A percentile compares a stretch with the other conserved stretches of the same genome.
These are phyloP conservation scores for Laupala kohalensis DNA, from an alignment of 1,140 invertebrate genomes.

Conservation along the genomic window DNA sequence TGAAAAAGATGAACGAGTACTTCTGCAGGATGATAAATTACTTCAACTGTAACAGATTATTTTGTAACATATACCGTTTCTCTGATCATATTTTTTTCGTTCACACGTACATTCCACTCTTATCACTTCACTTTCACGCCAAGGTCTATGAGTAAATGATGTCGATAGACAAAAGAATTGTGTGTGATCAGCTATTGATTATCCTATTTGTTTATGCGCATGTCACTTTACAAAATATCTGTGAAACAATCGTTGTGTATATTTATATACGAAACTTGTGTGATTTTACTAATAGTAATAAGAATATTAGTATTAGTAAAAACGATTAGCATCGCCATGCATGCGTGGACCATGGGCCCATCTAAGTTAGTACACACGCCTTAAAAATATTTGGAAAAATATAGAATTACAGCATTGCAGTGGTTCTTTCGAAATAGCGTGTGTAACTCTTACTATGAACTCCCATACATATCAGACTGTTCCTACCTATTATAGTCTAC, in stretches of 20 bases:
- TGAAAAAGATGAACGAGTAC: background rate
- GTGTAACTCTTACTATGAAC: background rate
- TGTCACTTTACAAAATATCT: background rate
- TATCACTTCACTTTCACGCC: background rate
- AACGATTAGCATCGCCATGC: background rate
- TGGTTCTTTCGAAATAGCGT: background rate
- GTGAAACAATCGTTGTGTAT: background rate
- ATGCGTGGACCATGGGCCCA: background rate
- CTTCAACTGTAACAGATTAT: background rate
- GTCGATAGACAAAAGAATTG: background rate
- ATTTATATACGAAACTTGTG: background rate
- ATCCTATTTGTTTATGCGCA: background rate
- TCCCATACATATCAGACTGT: conserved; percentile 8
- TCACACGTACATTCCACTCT: background rate
- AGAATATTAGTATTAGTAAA: background rate
- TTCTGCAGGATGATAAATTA: background rate
- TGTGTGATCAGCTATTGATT: background rate
- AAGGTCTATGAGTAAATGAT: background rate
- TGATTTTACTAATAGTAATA: background rate
- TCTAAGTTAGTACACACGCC: background rate
- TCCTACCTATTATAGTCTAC: background rate
- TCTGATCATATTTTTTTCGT: background rate
- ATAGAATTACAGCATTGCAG: background rate
- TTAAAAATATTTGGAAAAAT: background rate
- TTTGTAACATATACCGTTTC: no score